These are phyloP conservation scores for Drosophila planitibia DNA, from an alignment of 2,888 invertebrate genomes.

Conservation along the genomic window DNA sequence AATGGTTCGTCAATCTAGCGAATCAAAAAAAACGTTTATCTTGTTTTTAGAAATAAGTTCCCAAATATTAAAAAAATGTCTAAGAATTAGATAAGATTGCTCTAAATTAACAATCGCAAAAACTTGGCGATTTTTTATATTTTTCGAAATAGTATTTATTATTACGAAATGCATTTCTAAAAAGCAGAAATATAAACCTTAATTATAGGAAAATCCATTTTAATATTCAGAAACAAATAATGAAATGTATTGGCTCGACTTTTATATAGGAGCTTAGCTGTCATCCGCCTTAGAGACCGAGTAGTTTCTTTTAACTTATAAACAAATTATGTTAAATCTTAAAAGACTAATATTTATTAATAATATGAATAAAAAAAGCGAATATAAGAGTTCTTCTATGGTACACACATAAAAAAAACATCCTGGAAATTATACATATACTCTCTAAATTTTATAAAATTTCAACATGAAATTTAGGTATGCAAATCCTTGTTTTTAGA, in stretches of 20 bases:
- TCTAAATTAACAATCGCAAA: neutral
- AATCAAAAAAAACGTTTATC: no score
- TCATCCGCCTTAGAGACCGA: neutral
- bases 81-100: no score
- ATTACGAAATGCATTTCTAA: neutral
- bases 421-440: no score
- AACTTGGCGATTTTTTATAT: neutral
- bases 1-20: neutral
- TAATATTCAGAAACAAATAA: neutral
- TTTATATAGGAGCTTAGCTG: neutral
- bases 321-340: neutral
- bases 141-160: neutral
- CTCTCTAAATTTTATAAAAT: neutral
- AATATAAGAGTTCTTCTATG: neutral
- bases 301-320: neutral
- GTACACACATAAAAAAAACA: neutral
- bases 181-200: neutral
- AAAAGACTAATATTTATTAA: neutral
- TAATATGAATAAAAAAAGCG: no score
- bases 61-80: no score
- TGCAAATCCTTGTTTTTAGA: neutral
- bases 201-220: neutral
- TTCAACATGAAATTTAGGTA: neutral
- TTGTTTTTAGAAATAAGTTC: neutral
- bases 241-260: neutral